Evolutionary conservation across 2,888 invertebrate genomes (phyloP).

Genomic region (Lepidochrysops patricia): DNA sequence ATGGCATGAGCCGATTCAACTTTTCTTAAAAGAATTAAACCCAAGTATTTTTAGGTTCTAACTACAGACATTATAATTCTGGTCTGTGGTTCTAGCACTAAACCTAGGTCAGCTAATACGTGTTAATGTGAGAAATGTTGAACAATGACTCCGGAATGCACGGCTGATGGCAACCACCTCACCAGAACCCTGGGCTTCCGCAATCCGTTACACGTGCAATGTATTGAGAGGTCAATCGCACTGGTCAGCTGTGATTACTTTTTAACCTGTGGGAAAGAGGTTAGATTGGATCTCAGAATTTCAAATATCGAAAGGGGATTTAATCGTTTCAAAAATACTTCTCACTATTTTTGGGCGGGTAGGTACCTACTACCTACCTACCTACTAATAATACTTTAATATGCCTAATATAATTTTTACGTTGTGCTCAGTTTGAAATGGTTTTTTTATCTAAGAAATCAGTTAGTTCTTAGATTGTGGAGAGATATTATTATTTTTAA

Average conservation of each 20-base stretch:
- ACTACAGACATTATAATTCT: no score
- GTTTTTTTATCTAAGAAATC: no score
- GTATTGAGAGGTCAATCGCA: neutral
- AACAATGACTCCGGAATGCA: conserved; percentile 60
- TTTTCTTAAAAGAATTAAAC: no score
- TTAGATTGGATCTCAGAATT: neutral
- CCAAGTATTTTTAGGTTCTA: no score
- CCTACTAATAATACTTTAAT: no score
- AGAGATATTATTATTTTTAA: no score
- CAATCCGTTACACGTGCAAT: neutral
- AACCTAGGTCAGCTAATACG: neutral
- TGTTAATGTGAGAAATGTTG: conserved; percentile 53
- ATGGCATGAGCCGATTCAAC: no score
- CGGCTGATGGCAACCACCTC: conserved; percentile 48
- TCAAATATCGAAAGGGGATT: neutral
- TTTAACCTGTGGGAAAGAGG: conserved; percentile 49
- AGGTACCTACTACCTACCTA: no score
- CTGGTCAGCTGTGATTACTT: conserved; percentile 38
- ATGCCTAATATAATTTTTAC: no score
- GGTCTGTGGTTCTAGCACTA: no score
- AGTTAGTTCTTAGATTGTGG: no score
- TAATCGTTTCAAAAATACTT: neutral
- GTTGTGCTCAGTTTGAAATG: no score
- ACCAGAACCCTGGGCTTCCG: neutral
- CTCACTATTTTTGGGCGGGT: neutral